A percentile compares a stretch with the other conserved stretches of the same genome.
These are phyloP conservation scores for Phrynocephalus guinanensis DNA, from an alignment of 2,797 vertebrate genomes.

Conservation along the genomic window DNA sequence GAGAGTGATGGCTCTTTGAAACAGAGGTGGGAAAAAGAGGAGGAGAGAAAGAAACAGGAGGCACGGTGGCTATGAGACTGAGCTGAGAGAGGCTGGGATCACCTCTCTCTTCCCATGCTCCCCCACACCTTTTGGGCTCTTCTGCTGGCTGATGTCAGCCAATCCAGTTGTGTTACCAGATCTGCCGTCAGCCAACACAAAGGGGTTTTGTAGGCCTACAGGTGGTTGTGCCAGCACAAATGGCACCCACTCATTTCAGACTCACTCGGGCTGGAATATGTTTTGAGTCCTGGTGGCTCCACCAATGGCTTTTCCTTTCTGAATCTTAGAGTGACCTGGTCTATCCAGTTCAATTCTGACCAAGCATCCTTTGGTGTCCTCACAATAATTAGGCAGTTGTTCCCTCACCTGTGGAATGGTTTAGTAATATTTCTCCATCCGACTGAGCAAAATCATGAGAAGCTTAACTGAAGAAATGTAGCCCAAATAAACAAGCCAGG, in stretches of 20 bases:
- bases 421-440: conserved; percentile 45
- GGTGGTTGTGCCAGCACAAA: too few relatives aligned
- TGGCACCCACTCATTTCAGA: too few relatives aligned
- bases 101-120: too few relatives aligned
- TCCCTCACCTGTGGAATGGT: conserved; percentile 45
- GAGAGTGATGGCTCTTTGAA: too few relatives aligned
- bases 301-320: background rate
- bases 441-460: conserved; percentile 66
- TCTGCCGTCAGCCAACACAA: too few relatives aligned
- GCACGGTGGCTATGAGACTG: background rate
- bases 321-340: conserved; percentile 35
- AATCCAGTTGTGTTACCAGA: too few relatives aligned
- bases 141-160: too few relatives aligned
- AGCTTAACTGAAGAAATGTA: conserved; percentile 62
- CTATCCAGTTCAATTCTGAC: background rate
- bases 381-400: background rate
- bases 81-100: background rate
- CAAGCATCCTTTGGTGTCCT: background rate
- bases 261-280: too few relatives aligned
- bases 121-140: too few relatives aligned
- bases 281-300: too few relatives aligned
- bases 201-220: too few relatives aligned
- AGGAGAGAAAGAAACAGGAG: background rate
- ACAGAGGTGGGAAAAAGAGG: background rate
- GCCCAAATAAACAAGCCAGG: conserved; percentile 56